Evolutionary conservation across 2,113 vertebrate species (phyloP), one percentile per base, ranked within the genome.

Genomic region (Sinocyclocheilus rhinocerous): DNA sequence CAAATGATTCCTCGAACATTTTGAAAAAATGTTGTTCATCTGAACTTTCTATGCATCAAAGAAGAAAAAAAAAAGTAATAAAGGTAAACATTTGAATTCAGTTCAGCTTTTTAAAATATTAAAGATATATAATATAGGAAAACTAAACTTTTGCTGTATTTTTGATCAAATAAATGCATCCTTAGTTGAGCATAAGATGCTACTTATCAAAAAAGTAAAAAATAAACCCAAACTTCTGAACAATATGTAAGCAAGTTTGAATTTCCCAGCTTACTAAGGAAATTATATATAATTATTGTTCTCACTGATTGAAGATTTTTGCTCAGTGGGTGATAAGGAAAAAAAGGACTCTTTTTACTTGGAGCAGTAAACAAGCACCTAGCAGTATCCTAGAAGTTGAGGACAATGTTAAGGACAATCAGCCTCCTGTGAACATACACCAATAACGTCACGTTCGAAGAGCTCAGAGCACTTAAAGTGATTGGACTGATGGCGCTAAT

Each of bases 391-490:
- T 15, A 11, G 42, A 86, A 26, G 33, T 85, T 87, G 90, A 87
- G 84, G 88, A 85, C 89, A 86, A 84, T 87, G 88, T 92, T 92
- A 87, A 88, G 89, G 92, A 87, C 89, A 88, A 87, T 90, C 84
- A 88, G 89, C 91, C 85, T 91, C 87, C 89, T 89, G 86, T 90
- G 90, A 86, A 90, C 92, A 92, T 73, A 76, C 86, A 86, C 90
- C 89, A 93, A 92, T 92, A 92, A 92, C 90, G 93, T 90, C 91
- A 91, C 87, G 45, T 93, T 91, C 91, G 45, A 87, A 77, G 85
- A 55, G 88, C 82, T 61, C 33, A 76, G 70, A 87, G 90, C 93
- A 94, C 88, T 94, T 92, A 91, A 89, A 92, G 81, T 92, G 89
- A 95, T 94, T 93, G 91, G 87, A 84, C 76, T 4, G 29, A 1